Evolutionary conservation across 2,797 vertebrate genomes (phyloP).

Genomic region (Nannoperca australis): DNA sequence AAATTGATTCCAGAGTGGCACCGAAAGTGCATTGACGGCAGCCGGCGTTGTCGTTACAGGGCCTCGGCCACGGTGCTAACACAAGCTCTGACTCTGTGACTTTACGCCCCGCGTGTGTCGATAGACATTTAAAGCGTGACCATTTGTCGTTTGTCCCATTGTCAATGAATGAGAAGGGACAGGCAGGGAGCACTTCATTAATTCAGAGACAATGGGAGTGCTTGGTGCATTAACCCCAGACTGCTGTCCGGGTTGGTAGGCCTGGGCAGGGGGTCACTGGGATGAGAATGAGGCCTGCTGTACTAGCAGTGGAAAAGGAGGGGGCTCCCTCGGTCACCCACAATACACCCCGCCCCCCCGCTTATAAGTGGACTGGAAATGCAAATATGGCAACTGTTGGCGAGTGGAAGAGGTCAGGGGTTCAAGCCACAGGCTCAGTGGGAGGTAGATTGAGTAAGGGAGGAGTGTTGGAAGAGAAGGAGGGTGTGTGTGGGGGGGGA

Average conservation of each 20-base stretch:
- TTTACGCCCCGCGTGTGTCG: constrained; percentile 48
- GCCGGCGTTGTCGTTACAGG: constrained; percentile 35
- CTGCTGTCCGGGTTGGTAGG: constrained; percentile 68
- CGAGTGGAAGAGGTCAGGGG: constrained; percentile 77
- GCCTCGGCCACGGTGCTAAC: constrained; percentile 38
- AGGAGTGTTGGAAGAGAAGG: constrained; percentile 30
- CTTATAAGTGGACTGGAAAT: constrained; percentile 78
- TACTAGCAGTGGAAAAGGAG: constrained; percentile 50
- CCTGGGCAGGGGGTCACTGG: constrained; percentile 59
- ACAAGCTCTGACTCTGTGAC: constrained; percentile 57
- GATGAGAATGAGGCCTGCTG: constrained; percentile 85
- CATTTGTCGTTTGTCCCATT: constrained; percentile 72
- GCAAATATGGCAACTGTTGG: constrained; percentile 83
- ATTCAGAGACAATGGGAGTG: constrained; percentile 80
- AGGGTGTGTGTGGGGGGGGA: neutral
- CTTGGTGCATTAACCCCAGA: constrained; percentile 84
- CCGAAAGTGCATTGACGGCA: constrained; percentile 35
- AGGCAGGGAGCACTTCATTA: constrained; percentile 79
- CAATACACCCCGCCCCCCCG: neutral
- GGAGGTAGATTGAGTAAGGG: constrained; percentile 63
- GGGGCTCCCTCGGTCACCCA: constrained; percentile 34
- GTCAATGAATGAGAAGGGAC: constrained; percentile 75
- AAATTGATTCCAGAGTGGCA: constrained; percentile 63
- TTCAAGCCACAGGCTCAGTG: constrained; percentile 73
- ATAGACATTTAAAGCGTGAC: constrained; percentile 71